phyloP scores from a whole-genome alignment of 2,797 vertebrate genomes.

The Scomberomorus guttatus region DNA sequence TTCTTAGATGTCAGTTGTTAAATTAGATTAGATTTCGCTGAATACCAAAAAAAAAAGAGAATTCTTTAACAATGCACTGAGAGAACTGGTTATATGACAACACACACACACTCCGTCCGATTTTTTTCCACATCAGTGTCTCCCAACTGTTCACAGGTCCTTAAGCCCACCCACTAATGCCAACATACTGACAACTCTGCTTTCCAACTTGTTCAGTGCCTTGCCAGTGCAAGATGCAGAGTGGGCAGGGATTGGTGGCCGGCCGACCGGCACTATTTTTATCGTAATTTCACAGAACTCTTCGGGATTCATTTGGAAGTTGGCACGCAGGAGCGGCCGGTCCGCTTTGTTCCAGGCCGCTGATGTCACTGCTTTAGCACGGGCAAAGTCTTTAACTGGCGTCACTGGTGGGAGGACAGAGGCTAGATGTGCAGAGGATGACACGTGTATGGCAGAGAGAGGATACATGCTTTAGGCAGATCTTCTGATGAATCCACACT shows the following conservation, averaged over 20 bases:
- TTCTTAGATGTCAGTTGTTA: not conserved
- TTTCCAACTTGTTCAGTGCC: conserved; percentile 62
- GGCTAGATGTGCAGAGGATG: conserved; percentile 46
- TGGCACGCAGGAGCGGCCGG: conserved; percentile 50
- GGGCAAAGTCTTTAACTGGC: conserved; percentile 75
- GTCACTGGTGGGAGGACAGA: conserved; percentile 58
- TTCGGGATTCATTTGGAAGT: conserved; percentile 77
- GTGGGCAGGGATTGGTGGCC: conserved; percentile 64
- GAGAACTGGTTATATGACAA: not conserved
- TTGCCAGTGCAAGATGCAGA: conserved; percentile 65
- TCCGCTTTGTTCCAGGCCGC: conserved; percentile 71
- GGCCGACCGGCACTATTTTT: conserved; percentile 89
- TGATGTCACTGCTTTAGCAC: conserved; percentile 83
- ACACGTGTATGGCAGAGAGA: conserved; percentile 43
- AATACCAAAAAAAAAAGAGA: not conserved
- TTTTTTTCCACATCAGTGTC: conserved; percentile 74
- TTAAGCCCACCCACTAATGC: conserved; percentile 66
- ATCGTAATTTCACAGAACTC: conserved; percentile 93
- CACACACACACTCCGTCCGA: conserved; percentile 47
- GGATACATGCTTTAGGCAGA: conserved; percentile 44
- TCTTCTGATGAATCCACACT: conserved; percentile 53
- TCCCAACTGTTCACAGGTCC: conserved; percentile 75
- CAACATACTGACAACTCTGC: conserved; percentile 65
- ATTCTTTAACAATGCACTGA: not conserved
- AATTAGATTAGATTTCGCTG: not conserved